Percentiles rank a stretch among this genome's conserved stretches.
Conservation (phyloP, 2,113 vertebrate species). For the Dermatemys mawii region DNA sequence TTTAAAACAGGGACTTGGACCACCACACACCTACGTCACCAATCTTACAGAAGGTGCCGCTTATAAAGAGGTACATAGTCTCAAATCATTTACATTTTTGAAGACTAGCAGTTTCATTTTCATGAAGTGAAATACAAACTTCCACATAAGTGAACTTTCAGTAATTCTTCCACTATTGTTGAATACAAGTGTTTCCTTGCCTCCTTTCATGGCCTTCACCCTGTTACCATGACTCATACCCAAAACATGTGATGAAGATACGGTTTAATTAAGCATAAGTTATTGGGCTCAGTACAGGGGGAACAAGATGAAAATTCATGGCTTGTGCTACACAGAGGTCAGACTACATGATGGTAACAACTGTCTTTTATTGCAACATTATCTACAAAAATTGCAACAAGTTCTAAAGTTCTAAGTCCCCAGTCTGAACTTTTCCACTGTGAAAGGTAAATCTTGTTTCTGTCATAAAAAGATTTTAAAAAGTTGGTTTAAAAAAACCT, state of each 20-base stretch:
- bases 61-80: background rate
- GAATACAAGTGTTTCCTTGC: background rate
- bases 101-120: background rate
- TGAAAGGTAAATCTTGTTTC: background rate
- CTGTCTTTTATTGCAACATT: conserved; percentile 23
- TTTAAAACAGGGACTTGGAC: background rate
- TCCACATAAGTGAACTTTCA: background rate
- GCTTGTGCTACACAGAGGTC: background rate
- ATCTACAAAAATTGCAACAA: background rate
- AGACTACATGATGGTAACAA: background rate
- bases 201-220: background rate
- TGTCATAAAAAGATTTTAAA: background rate
- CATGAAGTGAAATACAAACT: background rate
- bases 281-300: conserved; percentile 20
- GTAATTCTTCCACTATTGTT: background rate
- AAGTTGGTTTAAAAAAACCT: background rate
- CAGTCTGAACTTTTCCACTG: background rate
- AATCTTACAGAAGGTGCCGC: background rate
- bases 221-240: background rate
- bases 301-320: background rate
- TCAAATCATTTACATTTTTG: background rate
- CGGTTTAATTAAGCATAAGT: background rate
- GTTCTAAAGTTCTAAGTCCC: background rate
- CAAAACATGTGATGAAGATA: rapidly evolving
- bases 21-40: background rate